Evolutionary conservation across 2,888 invertebrate genomes (phyloP), one percentile per base, ranked within the genome.

Genomic region (Drosophila recens): DNA sequence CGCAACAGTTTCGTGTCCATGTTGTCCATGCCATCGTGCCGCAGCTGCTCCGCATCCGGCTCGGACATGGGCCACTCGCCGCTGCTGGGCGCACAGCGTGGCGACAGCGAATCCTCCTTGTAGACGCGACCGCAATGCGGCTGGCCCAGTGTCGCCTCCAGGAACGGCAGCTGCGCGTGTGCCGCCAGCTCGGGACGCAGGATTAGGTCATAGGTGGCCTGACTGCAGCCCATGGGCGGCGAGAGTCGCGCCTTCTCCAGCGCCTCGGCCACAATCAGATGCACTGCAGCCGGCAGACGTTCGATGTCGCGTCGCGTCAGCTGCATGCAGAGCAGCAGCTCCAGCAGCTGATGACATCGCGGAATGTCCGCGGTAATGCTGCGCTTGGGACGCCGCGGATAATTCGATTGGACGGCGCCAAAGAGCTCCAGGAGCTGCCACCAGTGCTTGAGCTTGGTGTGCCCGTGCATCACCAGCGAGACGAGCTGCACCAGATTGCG

Each of bases 161-260:
- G 45, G 17, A 83, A 84, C 0, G 91, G 90, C 46, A 90, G 89
- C 42, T 92, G 90, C 0, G 93, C 93, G 75, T 95, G 93, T 0
- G 94, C 93, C 0, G 95, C 95, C 67, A 96, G 92, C 91, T 96
- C 96, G 42, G 95, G 94, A 13, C 96, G 93, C 80, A 95, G 94
- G 46, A 97, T 94, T 9, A 97, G 92, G 69, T 94, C 94, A 88
- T 96, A 97, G 0, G 95, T 95, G 65, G 94, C 94, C 56, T 94
- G 93, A 0, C 95, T 94, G 95, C 96, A 96, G 88, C 95, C 95
- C 34, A 95, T 93, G 0, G 96, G 96, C 11, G 97, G 96, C 70
- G 94, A 93, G 71, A 95, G 94, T 64, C 96, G 94, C 71, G 96
- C 96, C 76, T 94, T 93, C 91, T 96, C 95, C 72, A 97, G 93